phyloP scores from a whole-genome alignment of 2,113 vertebrate genomes.

The Entelurus aequoreus region DNA sequence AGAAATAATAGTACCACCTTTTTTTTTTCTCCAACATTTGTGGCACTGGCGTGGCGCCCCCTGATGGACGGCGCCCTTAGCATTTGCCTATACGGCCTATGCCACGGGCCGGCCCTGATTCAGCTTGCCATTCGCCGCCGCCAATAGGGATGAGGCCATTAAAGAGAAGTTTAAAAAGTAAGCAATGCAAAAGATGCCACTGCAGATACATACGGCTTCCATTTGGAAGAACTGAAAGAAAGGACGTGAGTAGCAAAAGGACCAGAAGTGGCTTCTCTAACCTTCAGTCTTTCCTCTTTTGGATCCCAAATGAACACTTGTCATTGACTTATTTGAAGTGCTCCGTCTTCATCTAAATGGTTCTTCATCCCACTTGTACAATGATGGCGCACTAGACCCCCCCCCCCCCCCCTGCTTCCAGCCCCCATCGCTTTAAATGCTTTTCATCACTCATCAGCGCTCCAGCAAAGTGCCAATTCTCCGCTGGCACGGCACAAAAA shows the following conservation, averaged over 20 bases:
- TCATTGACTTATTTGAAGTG: slow-evolving; percentile 46
- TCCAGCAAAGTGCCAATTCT: slow-evolving; percentile 17
- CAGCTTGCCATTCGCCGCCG: too few species aligned
- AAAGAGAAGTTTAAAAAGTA: not conserved
- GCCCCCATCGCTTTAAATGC: slow-evolving; percentile 6
- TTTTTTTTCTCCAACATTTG: too few species aligned
- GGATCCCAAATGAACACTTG: slow-evolving; percentile 31
- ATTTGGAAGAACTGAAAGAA: not conserved
- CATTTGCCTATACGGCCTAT: too few species aligned
- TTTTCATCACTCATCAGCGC: slow-evolving; percentile 25
- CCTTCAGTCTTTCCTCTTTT: slow-evolving; percentile 18
- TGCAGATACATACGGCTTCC: not conserved
- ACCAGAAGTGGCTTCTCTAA: slow-evolving; percentile 24
- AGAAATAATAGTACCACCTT: too few species aligned
- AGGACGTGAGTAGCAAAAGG: not conserved
- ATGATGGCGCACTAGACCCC: slow-evolving; percentile 9
- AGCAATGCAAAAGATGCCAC: not conserved
- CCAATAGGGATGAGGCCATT: not conserved
- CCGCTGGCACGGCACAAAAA: slow-evolving; percentile 2
- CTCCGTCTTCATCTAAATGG: slow-evolving; percentile 44
- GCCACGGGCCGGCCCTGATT: too few species aligned
- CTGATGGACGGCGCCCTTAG: too few species aligned
- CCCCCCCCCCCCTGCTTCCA: too few species aligned
- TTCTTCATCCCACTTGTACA: slow-evolving; percentile 38
- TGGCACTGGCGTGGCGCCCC: too few species aligned